Percentiles rank a stretch among this genome's conserved stretches.
These are phyloP conservation scores for Macrochelys suwanniensis DNA, from an alignment of 2,797 vertebrate genomes.

Conservation along the genomic window DNA sequence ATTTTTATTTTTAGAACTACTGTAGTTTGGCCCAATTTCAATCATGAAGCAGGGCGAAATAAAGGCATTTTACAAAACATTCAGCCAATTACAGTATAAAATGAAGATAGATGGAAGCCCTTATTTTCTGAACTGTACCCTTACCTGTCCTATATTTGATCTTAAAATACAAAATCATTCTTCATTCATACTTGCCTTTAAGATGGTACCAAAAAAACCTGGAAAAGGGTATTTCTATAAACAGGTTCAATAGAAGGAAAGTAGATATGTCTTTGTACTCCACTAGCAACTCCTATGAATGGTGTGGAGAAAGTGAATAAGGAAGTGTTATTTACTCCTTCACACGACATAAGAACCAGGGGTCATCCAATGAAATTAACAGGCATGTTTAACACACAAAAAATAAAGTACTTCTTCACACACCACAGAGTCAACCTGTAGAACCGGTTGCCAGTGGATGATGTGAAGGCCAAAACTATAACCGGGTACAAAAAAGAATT, in stretches of 20 bases:
- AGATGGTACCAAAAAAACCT: neutral
- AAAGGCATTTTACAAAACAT: conserved; percentile 30
- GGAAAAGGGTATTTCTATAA: neutral
- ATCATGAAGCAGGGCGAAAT: conserved; percentile 21
- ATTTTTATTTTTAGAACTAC: conserved; percentile 39
- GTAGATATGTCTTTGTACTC: neutral
- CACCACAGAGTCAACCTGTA: neutral
- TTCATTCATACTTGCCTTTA: neutral
- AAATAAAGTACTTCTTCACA: neutral
- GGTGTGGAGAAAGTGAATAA: neutral
- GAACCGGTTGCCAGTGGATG: neutral
- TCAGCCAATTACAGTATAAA: conserved; percentile 31
- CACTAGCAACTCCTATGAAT: fast-evolving
- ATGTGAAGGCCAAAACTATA: neutral
- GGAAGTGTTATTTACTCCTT: neutral
- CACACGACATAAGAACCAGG: neutral
- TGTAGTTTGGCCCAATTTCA: conserved; percentile 29
- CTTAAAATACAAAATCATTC: neutral
- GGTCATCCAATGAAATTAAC: neutral
- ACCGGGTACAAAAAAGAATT: neutral
- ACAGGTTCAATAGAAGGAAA: neutral
- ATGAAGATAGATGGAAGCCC: conserved; percentile 19
- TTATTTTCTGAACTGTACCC: neutral
- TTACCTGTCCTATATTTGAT: conserved; percentile 19
- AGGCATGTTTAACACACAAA: neutral